phyloP scores from a whole-genome alignment of 1,140 invertebrate genomes.

The Berghia stephanieae region DNA sequence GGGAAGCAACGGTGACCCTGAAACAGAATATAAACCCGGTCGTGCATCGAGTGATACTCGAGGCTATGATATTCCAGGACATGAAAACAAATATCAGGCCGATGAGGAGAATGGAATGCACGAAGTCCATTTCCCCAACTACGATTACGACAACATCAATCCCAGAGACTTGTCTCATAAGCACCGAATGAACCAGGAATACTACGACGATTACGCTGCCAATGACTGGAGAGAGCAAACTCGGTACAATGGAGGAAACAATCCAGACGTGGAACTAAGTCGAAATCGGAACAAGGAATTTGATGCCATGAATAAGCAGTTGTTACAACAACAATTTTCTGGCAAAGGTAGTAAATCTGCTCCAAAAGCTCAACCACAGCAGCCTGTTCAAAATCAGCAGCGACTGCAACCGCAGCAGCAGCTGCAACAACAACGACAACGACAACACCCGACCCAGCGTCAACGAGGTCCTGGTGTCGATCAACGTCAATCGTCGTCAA shows the following conservation, averaged over 20 bases:
- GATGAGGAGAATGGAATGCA: not conserved
- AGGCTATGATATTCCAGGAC: too few relatives aligned
- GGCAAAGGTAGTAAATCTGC: too few relatives aligned
- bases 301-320: slow-evolving; percentile 40
- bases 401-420: not conserved
- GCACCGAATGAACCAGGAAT: slow-evolving; percentile 16
- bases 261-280: slow-evolving; percentile 27
- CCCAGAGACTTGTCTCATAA: not conserved
- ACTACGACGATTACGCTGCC: slow-evolving; percentile 38
- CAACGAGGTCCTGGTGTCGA: too few relatives aligned
- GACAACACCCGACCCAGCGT: too few relatives aligned
- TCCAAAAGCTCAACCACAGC: too few relatives aligned
- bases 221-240: slow-evolving; percentile 34
- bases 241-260: not conserved
- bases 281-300: slow-evolving; percentile 43
- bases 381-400: too few relatives aligned
- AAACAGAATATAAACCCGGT: not conserved
- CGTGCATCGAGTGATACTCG: too few relatives aligned
- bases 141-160: slow-evolving; percentile 9
- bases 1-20: not conserved
- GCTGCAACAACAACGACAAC: not conserved
- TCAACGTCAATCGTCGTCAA: too few relatives aligned
- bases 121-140: not conserved
- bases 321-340: too few relatives aligned
- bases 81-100: not conserved